phyloP scores from a whole-genome alignment of 2,113 vertebrate genomes.

The Machaerirhynchus nigripectus region DNA sequence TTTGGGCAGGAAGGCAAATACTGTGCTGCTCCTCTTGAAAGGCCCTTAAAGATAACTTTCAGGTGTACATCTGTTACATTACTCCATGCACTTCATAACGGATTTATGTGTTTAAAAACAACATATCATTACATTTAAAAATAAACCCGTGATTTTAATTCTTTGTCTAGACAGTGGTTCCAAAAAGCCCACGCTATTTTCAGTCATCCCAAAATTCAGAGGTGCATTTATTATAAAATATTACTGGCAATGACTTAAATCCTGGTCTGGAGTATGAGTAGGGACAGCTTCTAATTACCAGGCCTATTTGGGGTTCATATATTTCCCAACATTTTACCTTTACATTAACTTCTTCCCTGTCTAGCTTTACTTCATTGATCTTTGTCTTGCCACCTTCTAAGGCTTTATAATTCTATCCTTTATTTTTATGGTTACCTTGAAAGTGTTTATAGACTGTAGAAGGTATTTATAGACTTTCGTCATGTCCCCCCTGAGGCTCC shows the following conservation, averaged over 20 bases:
- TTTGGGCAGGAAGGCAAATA: not conserved
- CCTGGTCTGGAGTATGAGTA: not conserved
- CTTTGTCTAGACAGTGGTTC: slow-evolving; percentile 22
- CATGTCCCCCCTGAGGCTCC: not conserved
- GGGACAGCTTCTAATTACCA: not conserved
- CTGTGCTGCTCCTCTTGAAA: not conserved
- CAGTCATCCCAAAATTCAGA: not conserved
- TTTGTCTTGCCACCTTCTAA: not conserved
- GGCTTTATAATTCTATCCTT: slow-evolving; percentile 35
- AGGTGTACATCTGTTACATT: not conserved
- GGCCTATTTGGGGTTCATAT: not conserved
- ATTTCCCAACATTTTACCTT: not conserved
- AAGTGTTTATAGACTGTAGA: slow-evolving; percentile 51
- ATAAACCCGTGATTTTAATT: not conserved
- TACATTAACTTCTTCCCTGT: not conserved
- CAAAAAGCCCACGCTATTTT: slow-evolving; percentile 7
- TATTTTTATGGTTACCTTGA: slow-evolving; percentile 56
- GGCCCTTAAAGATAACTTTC: not conserved
- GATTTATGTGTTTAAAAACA: not conserved
- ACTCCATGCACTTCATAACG: not conserved
- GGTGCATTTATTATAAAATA: not conserved
- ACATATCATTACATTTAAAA: not conserved
- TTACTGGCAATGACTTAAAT: not conserved
- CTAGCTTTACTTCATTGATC: slow-evolving; percentile 13
- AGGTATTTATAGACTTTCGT: slow-evolving; percentile 52